Evolutionary conservation across 2,113 vertebrate species (phyloP).

Genomic region (Terrapene triunguis): DNA sequence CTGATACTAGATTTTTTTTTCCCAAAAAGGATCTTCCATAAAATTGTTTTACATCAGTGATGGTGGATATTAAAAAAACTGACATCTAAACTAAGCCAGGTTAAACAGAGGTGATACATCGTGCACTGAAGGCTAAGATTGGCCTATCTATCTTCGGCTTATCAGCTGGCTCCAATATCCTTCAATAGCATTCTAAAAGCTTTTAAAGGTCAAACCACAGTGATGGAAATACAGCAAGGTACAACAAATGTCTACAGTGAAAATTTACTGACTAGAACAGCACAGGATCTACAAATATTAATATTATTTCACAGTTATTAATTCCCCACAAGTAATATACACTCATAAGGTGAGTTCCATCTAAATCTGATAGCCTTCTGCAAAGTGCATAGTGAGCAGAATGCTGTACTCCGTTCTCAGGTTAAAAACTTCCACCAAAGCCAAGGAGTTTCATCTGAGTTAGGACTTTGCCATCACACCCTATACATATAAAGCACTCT

Average conservation of each 20-base stretch:
- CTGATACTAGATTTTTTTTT: not conserved
- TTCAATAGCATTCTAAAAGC: conserved; percentile 16
- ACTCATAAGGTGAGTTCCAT: not conserved
- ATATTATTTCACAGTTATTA: not conserved
- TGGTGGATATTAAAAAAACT: rapidly evolving
- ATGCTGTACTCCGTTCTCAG: not conserved
- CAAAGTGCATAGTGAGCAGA: not conserved
- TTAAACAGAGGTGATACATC: not conserved
- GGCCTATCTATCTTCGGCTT: not conserved
- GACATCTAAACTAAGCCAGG: not conserved
- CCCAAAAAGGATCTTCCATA: not conserved
- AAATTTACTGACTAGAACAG: not conserved
- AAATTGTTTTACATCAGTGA: not conserved
- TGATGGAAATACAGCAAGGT: conserved; percentile 1
- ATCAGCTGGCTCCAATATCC: not conserved
- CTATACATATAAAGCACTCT: not conserved
- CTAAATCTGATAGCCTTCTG: not conserved
- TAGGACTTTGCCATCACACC: not conserved
- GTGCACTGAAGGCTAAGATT: not conserved
- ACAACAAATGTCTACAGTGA: not conserved
- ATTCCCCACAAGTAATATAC: not conserved
- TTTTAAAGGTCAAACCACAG: conserved; percentile 8
- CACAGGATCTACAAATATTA: not conserved
- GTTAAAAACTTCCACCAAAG: not conserved
- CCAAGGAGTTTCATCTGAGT: not conserved